These are phyloP conservation scores for Spheniscus mendiculus DNA, from an alignment of 2,113 vertebrate genomes.

Conservation along the genomic window DNA sequence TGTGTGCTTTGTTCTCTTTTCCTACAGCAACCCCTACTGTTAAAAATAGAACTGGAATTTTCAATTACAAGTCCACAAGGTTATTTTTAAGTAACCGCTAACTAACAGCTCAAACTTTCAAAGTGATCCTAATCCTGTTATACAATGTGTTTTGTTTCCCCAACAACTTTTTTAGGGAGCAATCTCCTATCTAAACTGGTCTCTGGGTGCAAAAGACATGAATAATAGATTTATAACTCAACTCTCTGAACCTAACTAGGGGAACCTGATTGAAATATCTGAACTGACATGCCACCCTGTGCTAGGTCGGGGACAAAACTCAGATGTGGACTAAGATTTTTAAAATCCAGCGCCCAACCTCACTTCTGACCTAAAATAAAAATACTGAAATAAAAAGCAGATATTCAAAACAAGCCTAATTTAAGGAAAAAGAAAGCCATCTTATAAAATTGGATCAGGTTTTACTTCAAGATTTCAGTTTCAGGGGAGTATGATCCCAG, in stretches of 20 bases:
- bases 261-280: constrained; percentile 11
- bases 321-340: neutral
- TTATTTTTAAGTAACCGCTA: constrained; percentile 36
- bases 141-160: constrained; percentile 42
- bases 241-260: neutral
- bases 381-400: neutral
- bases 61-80: neutral
- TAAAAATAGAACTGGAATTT: constrained; percentile 49
- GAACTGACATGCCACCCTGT: neutral
- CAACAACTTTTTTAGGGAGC: neutral
- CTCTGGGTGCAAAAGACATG: neutral
- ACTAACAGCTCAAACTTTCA: neutral
- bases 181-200: neutral
- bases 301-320: neutral
- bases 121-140: constrained; percentile 55
- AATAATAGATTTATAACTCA: constrained; percentile 26
- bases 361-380: neutral
- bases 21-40: constrained; percentile 60
- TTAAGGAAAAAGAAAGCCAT: neutral
- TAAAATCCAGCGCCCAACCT: neutral
- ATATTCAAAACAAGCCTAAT: neutral
- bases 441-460: neutral
- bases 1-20: constrained; percentile 7
- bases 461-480: neutral
- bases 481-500: neutral